Evolutionary conservation across 2,113 vertebrate genomes (phyloP), one percentile per base, ranked within the genome.

Genomic region (Perca schrenkii): DNA sequence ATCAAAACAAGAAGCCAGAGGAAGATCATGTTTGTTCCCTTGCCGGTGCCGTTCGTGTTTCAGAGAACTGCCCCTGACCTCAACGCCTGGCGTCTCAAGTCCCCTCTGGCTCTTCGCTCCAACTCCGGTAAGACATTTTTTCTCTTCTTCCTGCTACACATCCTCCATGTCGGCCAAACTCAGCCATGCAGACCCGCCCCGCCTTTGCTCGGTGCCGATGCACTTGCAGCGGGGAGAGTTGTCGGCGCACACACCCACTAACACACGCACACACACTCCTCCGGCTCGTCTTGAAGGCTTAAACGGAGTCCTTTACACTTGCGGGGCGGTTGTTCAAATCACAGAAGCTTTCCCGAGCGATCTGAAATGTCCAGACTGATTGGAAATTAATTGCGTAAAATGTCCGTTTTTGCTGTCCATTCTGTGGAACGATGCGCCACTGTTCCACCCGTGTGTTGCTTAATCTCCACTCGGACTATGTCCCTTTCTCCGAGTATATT

Each of bases 21-120:
- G 93, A 94, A 95, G 94, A 95, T 88, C 89, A 94, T 96, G 95
- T 95, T 94, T 88, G 91, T 94, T 83, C 92, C 93, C 79, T 91
- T 96, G 94, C 94, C 95, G 87, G 93, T 95, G 92, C 95, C 95
- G 94, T 96, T 96, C 93, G 94, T 96, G 88, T 96, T 96, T 95
- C 96, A 96, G 94, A 96, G 96, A 96, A 94, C 95, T 88, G 94
- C 95, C 86, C 93, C 95, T 89, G 96, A 96, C 91, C 93, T 96
- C 93, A 95, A 90, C 94, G 95, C 96, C 94, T 96, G 96, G 96
- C 95, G 95, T 88, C 95, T 96, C 92, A 96, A 96, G 93, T 95
- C 95, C 82, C 95, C 96, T 83, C 94, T 95, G 94, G 94, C 95
- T 93, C 94, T 94, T 74, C 96, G 95, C 91, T 96, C 95, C 90